phyloP scores from a whole-genome alignment of 2,797 vertebrate genomes.

The Tadarida brasiliensis region DNA sequence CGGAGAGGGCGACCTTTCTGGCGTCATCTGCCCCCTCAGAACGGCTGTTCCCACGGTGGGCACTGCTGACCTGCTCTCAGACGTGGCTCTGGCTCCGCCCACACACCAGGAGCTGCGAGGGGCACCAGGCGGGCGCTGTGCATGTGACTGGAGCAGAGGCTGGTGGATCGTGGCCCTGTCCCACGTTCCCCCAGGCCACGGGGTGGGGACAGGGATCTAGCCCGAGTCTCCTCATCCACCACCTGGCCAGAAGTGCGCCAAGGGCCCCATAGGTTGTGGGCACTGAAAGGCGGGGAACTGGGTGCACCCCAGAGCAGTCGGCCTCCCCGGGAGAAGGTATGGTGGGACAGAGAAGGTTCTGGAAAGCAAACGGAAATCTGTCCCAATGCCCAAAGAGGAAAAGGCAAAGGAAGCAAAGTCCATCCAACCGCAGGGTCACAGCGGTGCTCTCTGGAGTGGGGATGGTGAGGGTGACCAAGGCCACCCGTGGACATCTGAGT shows the following conservation, averaged over 20 bases:
- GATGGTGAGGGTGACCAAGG: neutral
- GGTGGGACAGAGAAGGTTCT: neutral
- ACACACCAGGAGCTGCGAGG: neutral
- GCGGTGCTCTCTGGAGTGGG: neutral
- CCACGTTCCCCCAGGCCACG: no score
- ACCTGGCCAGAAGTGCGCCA: rapidly evolving
- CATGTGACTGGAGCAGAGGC: neutral
- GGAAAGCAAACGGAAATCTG: neutral
- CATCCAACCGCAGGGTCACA: neutral
- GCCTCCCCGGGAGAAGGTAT: no score
- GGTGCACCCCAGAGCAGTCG: no score
- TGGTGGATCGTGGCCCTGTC: neutral
- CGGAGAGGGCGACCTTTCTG: neutral
- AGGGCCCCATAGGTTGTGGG: rapidly evolving
- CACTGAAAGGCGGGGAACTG: neutral
- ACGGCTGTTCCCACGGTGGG: rapidly evolving
- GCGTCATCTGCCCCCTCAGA: rapidly evolving
- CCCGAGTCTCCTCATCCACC: neutral
- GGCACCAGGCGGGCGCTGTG: neutral
- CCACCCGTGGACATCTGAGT: constrained; percentile 49
- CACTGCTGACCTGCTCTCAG: neutral
- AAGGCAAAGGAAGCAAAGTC: neutral
- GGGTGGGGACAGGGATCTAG: neutral
- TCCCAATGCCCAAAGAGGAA: neutral
- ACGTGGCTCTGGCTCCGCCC: neutral